Conservation (phyloP, 2,797 vertebrate genomes). For the Sus cebifrons region DNA sequence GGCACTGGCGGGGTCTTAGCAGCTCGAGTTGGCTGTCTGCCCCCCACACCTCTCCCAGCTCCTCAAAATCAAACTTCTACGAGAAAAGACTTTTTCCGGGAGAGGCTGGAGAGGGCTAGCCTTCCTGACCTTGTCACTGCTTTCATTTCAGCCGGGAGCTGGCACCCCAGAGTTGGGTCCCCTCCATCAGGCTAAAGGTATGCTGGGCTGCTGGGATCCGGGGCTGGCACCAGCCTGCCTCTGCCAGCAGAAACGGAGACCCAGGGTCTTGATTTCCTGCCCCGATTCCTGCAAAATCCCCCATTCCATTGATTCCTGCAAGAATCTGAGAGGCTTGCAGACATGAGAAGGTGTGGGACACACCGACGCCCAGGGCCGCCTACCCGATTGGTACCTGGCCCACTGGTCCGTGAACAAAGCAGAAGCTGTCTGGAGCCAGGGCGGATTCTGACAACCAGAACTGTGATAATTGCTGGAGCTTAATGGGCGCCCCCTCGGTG, state of each 20-base stretch:
- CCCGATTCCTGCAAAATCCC: not conserved
- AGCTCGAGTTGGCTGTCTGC: not conserved
- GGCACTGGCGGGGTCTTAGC: accelerated
- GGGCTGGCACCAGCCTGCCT: not conserved
- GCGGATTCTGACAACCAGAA: accelerated
- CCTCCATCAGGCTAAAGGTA: accelerated
- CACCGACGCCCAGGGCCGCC: accelerated
- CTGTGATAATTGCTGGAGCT: accelerated
- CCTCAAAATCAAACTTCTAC: not conserved
- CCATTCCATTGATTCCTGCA: not conserved
- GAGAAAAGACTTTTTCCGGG: not conserved
- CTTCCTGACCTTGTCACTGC: not conserved
- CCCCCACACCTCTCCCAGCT: not conserved
- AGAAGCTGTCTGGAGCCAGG: not conserved
- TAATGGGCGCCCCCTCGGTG: accelerated
- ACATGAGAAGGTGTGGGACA: not conserved
- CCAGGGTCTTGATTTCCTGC: not conserved
- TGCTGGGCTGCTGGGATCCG: not conserved
- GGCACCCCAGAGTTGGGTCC: not conserved
- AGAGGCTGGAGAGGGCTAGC: not conserved
- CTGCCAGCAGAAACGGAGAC: not conserved
- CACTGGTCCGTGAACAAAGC: not conserved
- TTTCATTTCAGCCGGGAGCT: not conserved
- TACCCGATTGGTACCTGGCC: accelerated
- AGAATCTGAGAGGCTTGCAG: not conserved